Base-by-base conservation (phyloP, 2,888 invertebrate genomes). In the Troides oblongomaculatus region DNA sequence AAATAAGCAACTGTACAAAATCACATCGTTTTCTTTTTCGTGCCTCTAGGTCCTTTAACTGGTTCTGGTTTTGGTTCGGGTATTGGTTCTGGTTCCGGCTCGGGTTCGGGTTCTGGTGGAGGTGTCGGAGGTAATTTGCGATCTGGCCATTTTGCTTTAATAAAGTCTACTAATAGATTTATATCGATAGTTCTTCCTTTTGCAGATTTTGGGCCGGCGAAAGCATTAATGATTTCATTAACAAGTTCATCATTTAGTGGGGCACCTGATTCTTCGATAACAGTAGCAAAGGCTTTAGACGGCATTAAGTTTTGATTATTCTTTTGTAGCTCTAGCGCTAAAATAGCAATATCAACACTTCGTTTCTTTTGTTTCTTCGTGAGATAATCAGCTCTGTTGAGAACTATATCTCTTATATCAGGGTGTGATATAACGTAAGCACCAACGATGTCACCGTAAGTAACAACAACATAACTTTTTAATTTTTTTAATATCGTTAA, bases 101-200 rank as follows among this genome's bases (percentile, higher is more conserved):
- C 81, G 0, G 78, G 77, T 73, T 84, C 83, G 0, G 78, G 77
- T 73, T 84, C 83, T 0, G 85, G 84, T 0, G 82, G 83, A 7
- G 87, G 85, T 14, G 86, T 85, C 0, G 81, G 81, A 0, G 86
- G 88, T 46, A 89, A 71, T 46, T 82, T 76, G 21, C 81, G 81
- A 1, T 88, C 86, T 4, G 89, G 89, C 88, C 88, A 89, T 75
- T 84, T 84, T 39, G 85, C 79, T 63, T 76, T 77, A n/a, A 86
- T 74, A 72, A 79, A 89, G 23, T 89, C 88, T 1, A 77, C 82
- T 56, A 88, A 30, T 10, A 67, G 39, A 7, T 56, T 72, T 3
- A 89, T 64, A 76, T 84, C 76, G 30, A 89, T 77, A 5, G 75
- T 79, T 72, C 81, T 87, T 1, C 72, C 10, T 72, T 89, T 88